Evolutionary conservation across 2,888 invertebrate species (phyloP).

Genomic region (Biston stratarius): DNA sequence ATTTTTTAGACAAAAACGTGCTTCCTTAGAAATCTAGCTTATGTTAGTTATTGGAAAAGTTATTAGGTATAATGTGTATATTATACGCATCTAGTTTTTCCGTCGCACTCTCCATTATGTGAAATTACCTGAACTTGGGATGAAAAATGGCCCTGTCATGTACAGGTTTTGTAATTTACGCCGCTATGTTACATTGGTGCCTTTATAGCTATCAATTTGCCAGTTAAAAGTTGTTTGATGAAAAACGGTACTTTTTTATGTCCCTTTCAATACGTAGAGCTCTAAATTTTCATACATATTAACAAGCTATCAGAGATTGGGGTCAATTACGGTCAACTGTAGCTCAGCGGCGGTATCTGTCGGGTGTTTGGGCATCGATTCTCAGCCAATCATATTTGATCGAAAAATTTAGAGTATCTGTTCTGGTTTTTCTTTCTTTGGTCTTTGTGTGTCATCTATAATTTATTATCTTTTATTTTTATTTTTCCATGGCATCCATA

Average conservation of each 20-base stretch:
- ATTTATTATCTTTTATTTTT: no score
- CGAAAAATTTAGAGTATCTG: no score
- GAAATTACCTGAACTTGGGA: constrained; percentile 26
- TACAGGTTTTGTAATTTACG: constrained; percentile 29
- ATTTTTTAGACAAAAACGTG: no score
- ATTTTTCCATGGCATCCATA: no score
- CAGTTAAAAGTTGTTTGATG: constrained; percentile 32
- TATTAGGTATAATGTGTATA: background rate
- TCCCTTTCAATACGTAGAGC: constrained; percentile 16
- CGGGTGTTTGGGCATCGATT: no score
- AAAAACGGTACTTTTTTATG: constrained; percentile 25
- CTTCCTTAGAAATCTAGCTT: background rate
- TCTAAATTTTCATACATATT: constrained; percentile 12
- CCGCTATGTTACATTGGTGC: constrained; percentile 21
- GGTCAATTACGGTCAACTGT: constrained; percentile 5
- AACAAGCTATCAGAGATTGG: constrained; percentile 8
- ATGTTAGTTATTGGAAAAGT: background rate
- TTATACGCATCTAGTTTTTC: constrained; percentile 2
- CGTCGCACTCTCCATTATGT: constrained; percentile 8
- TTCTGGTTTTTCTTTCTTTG: no score
- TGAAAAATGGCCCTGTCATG: constrained; percentile 28
- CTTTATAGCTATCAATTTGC: constrained; percentile 34
- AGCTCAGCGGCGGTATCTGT: no score
- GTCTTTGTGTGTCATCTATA: no score
- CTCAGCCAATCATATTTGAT: no score